Evolutionary conservation across 1,140 invertebrate species (phyloP), one percentile per base, ranked within the genome.

Genomic region (Drosophila virilis): DNA sequence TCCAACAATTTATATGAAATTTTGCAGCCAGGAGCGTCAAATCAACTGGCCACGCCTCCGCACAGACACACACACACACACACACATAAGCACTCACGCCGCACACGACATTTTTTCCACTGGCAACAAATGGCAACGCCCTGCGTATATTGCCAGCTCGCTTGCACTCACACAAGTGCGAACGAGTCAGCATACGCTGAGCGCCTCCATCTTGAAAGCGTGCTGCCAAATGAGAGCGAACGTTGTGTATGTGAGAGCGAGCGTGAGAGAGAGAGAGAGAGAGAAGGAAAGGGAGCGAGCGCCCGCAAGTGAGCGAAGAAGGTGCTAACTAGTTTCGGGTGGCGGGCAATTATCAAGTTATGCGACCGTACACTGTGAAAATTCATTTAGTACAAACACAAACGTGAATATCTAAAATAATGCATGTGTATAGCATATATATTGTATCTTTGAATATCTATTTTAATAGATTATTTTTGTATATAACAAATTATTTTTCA

Each of bases 1-100:
- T 88, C 90, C 86, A 91, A 91, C 84, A 89, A 89, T 89, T 89
- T 89, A 89, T 89, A 84, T 89, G 77, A 88, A 84, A 89, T 89
- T 89, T 89, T 71, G 45, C 52, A 58, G 50, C 37, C 48, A 73
- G 57, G 33, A 58, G 67, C 22, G 57, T 35, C 64, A 61, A 54
- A 35, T 61, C 48, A 60, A 15, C 45, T 55, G 51, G 46, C 64
- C 74, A 75, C 66, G 68, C 82, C 51, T 37, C 35, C 15, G 10
- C 17, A 28, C 57, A 43, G 32, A 69, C 35, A 55, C 17, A 12
- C 45, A 48, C 17, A 28, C 17, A 22, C 45, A 12, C 1, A 38
- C 37, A 38, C 3, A 43, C 45, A 22, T n/a, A n/a, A 2, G 17
- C 45, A 12, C 8, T 12, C 38, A n/a, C 8, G 15, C 68, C 65